Conservation (phyloP, 2,797 vertebrate genomes). For the Neosalanx taihuensis region DNA sequence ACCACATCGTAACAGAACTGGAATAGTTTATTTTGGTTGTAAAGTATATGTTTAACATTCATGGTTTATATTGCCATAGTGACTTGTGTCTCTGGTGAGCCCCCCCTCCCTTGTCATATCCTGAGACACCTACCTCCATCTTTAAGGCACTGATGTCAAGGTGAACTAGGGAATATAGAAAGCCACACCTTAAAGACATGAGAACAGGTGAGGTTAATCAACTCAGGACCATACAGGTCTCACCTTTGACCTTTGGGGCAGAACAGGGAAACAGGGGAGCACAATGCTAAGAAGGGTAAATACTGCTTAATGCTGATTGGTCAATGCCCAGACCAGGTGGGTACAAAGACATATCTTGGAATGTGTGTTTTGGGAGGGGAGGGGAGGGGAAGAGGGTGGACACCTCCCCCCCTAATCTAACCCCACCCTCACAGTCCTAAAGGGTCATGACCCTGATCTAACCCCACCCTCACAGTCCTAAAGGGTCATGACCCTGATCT, state of each 20-base stretch:
- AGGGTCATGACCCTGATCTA: neutral
- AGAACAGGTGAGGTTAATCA: neutral
- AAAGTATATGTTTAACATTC: neutral
- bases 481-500: neutral
- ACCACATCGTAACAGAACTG: neutral
- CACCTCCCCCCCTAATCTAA: neutral
- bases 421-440: conserved; percentile 5
- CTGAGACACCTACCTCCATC: neutral
- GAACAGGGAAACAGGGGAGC: neutral
- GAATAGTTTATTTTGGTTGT: conserved; percentile 22
- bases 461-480: conserved; percentile 5
- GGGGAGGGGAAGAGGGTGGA: conserved; percentile 10
- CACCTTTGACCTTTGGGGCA: neutral
- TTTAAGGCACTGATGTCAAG: neutral
- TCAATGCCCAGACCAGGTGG: neutral
- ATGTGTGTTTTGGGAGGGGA: conserved; percentile 28
- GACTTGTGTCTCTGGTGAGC: neutral
- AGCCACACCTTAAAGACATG: neutral
- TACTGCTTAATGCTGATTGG: neutral
- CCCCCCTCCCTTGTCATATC: neutral
- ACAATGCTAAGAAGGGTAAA: neutral
- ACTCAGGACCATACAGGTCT: neutral
- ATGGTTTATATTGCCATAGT: too few species aligned
- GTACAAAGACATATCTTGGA: conserved; percentile 17
- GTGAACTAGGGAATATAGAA: neutral